These are phyloP conservation scores for Eucidaris tribuloides DNA, from an alignment of 35 echinoderm and acorn worm genomes.

Conservation along the genomic window DNA sequence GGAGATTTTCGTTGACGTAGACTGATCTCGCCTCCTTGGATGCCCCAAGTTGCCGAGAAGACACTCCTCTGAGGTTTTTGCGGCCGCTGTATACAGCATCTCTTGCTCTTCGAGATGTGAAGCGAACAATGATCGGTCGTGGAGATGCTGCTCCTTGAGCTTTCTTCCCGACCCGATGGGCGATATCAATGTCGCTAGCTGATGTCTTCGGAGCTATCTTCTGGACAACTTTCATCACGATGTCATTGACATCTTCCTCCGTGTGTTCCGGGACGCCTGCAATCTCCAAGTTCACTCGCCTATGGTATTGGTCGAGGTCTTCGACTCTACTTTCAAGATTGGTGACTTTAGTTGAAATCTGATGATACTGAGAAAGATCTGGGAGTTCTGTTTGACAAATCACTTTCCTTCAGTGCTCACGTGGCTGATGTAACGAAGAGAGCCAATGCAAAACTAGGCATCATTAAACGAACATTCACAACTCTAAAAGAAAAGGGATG, in stretches of 20 bases:
- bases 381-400: too few species aligned
- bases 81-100: not conserved
- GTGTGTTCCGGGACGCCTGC: not conserved
- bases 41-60: too few species aligned
- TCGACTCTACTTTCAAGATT: too few species aligned
- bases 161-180: not conserved
- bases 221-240: not conserved
- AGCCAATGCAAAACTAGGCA: too few species aligned
- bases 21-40: too few species aligned
- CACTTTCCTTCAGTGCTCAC: too few species aligned
- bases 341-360: too few species aligned
- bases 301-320: not conserved
- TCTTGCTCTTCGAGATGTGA: not conserved
- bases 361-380: too few species aligned
- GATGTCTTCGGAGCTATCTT: not conserved
- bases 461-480: too few species aligned
- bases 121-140: not conserved
- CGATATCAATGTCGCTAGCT: not conserved
- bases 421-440: too few species aligned
- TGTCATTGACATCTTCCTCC: not conserved
- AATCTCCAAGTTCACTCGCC: not conserved
- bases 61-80: not conserved
- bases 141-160: not conserved
- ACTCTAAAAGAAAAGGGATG: too few species aligned
- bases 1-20: too few species aligned